Conservation (phyloP, 2,888 invertebrate genomes). For the Agonopterix arenella region DNA sequence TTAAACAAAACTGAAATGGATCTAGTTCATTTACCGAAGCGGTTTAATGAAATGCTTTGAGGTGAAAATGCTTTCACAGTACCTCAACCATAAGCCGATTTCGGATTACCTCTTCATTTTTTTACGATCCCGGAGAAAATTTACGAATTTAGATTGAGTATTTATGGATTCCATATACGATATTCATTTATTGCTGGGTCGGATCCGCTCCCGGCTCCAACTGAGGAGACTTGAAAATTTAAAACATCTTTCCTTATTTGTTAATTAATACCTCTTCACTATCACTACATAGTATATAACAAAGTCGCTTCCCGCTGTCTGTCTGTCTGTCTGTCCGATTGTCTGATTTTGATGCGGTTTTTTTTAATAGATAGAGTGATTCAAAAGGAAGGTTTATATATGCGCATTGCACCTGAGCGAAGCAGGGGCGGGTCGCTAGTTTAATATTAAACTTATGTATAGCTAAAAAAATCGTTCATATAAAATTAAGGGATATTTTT, state of each 20-base stretch:
- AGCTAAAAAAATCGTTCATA: no score
- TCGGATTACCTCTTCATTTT: conserved; percentile 54
- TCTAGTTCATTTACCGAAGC: conserved; percentile 21
- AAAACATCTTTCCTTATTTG: not conserved
- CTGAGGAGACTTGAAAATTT: not conserved
- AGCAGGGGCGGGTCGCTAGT: no score
- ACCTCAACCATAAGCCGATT: conserved; percentile 48
- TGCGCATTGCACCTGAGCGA: no score
- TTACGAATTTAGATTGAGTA: conserved; percentile 65
- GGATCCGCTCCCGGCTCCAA: conserved; percentile 33
- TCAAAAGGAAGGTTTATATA: no score
- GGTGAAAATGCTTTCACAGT: conserved; percentile 44
- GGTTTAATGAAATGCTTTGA: conserved; percentile 34
- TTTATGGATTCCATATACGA: conserved; percentile 63
- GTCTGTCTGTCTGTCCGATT: no score
- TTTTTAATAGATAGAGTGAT: no score
- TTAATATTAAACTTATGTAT: no score
- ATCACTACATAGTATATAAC: no score
- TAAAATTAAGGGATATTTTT: no score
- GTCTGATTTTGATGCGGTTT: no score
- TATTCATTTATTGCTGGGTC: conserved; percentile 54
- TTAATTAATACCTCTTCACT: no score
- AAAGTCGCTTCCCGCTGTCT: no score
- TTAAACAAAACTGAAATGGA: conserved; percentile 15
- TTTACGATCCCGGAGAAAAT: conserved; percentile 53